Conservation (phyloP, 2,888 invertebrate species). For the Nomada flava region DNA sequence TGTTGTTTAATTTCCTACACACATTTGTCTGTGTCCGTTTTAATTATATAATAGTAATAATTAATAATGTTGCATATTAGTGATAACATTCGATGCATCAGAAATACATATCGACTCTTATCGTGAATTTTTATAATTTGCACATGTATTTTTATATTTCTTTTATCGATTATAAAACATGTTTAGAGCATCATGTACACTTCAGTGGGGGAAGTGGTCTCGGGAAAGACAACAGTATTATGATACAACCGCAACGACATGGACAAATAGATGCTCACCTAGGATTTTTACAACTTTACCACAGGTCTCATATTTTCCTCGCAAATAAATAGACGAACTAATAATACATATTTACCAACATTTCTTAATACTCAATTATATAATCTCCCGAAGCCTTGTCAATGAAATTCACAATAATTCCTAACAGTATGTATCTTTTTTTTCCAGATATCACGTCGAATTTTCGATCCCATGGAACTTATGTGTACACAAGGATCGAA, state of each 20-base stretch:
- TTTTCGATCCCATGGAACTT: slow-evolving; percentile 79
- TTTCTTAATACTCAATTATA: neutral
- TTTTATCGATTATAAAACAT: slow-evolving; percentile 5
- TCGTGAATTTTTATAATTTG: slow-evolving; percentile 2
- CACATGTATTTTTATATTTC: neutral
- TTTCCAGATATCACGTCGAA: slow-evolving; percentile 77
- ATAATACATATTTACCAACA: neutral
- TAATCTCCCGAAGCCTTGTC: neutral
- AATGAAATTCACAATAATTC: neutral
- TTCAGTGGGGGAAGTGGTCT: slow-evolving; percentile 80
- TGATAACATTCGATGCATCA: neutral
- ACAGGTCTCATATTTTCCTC: slow-evolving; percentile 70
- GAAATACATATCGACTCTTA: too few relatives aligned
- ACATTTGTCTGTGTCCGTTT: neutral
- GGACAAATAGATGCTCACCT: slow-evolving; percentile 80
- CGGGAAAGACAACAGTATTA: slow-evolving; percentile 79
- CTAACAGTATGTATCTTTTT: neutral
- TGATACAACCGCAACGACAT: slow-evolving; percentile 81
- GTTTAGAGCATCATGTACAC: slow-evolving; percentile 80
- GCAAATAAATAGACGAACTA: neutral
- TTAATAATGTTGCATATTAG: neutral
- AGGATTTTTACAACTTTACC: slow-evolving; percentile 79
- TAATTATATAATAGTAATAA: neutral
- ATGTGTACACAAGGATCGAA: slow-evolving; percentile 75
- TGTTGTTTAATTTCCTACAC: slow-evolving; percentile 8